Conservation (phyloP, 2,888 invertebrate species). For the Tenodera sinensis region DNA sequence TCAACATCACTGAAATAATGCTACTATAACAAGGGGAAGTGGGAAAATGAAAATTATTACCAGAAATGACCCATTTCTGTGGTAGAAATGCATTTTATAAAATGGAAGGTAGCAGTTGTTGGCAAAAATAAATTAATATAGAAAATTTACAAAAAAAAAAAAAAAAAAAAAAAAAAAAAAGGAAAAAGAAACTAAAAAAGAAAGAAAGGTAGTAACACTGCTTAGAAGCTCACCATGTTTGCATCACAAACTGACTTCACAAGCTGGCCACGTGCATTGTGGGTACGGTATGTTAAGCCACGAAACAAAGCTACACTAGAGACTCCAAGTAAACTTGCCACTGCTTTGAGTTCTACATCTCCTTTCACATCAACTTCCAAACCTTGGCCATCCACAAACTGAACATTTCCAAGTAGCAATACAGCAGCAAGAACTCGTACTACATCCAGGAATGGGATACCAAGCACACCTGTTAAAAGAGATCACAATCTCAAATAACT, state of each 20-base stretch:
- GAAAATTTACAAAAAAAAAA: neutral
- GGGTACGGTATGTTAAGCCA: slow-evolving; percentile 78
- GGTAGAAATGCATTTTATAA: too few species aligned
- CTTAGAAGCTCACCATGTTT: slow-evolving; percentile 58
- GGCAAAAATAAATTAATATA: neutral
- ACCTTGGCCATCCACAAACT: slow-evolving; percentile 74
- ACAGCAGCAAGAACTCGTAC: slow-evolving; percentile 88
- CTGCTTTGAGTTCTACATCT: slow-evolving; percentile 79
- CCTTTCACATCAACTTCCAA: slow-evolving; percentile 75
- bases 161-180: too few species aligned
- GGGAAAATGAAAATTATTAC: too few species aligned
- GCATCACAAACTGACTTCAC: slow-evolving; percentile 79
- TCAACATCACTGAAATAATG: too few species aligned
- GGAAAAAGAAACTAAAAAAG: too few species aligned
- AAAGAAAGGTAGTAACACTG: too few species aligned
- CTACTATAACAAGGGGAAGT: neutral
- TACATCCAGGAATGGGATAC: slow-evolving; percentile 91
- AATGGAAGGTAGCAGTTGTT: neutral
- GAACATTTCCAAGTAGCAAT: slow-evolving; percentile 85
- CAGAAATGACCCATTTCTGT: too few species aligned
- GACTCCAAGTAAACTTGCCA: slow-evolving; percentile 78
- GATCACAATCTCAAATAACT: neutral
- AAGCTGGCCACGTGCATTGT: slow-evolving; percentile 72
- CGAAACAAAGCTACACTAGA: slow-evolving; percentile 70
- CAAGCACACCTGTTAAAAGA: slow-evolving; percentile 61